Evolutionary conservation across 2,888 invertebrate genomes (phyloP), one percentile per base, ranked within the genome.

Genomic region (Enoplolaimus lenunculus): DNA sequence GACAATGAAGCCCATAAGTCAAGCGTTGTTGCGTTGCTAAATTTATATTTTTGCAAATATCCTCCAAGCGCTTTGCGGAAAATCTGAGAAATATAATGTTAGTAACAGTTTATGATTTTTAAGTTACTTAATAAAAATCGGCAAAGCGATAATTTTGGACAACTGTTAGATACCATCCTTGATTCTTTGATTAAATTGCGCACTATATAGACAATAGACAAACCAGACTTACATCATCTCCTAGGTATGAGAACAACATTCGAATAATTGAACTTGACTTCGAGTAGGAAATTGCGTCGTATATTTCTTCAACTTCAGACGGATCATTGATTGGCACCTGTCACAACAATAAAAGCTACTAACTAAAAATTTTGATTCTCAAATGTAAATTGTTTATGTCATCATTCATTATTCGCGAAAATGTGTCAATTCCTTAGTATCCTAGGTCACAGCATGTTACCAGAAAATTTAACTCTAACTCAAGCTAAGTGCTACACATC

Each of bases 251-350:
- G 80, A 93, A 91, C 74, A 95, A 83, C 94, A 95, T 95, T 74
- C 95, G 86, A 73, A 84, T 84, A 74, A 94, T 92, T 68, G 91
- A 91, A 1, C 93, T 93, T 1, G 93, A 94, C 81, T 97, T 97
- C 79, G 89, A 89, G 83, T 95, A 97, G 45, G 94, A 93, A 77
- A 97, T 95, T 77, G 90, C 90, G 84, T 97, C 95, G 84, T 95
- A 97, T 75, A 97, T 95, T 82, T 95, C 94, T 82, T 93, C 93
- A 72, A 95, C 90, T 83, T 95, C 94, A 7, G 89, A 88, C 0
- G 95, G 95, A 83, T 93, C 90, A 0, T 90, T 89, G 0, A 94
- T 93, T 21, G 91, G 90, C 7, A 87, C 85, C 84, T 85, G 73
- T 30, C 75, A 76, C 69, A 73, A 72, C 68, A 34, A 72, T n/a